These are phyloP conservation scores for Arbacia lixula DNA, from an alignment of 53 echinoderm and acorn worm species.

Conservation along the genomic window DNA sequence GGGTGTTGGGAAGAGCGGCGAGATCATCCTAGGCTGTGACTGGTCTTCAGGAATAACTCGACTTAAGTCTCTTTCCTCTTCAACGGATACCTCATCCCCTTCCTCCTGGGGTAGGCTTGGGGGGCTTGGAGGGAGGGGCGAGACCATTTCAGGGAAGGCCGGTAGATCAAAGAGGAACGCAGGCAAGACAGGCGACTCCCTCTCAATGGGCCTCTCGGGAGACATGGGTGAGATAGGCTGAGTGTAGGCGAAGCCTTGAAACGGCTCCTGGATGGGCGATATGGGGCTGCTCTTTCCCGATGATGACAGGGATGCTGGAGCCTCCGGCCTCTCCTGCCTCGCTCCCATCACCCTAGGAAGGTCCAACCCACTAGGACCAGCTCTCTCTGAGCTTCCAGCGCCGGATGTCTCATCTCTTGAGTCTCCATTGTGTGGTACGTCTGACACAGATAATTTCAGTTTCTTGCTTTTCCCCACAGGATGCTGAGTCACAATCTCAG, in stretches of 20 bases:
- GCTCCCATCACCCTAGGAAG: not conserved
- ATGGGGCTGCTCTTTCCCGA: constrained; percentile 34
- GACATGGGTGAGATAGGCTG: constrained; percentile 71
- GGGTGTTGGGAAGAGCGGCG: constrained; percentile 72
- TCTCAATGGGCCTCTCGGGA: constrained; percentile 55
- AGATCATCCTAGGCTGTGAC: constrained; percentile 70
- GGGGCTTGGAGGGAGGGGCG: constrained; percentile 76
- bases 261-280: constrained; percentile 62
- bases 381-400: too few species aligned
- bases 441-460: too few species aligned
- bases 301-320: constrained; percentile 22
- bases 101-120: constrained; percentile 8
- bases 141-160: constrained; percentile 61
- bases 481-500: too few species aligned
- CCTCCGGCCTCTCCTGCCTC: not conserved
- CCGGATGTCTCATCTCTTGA: too few species aligned
- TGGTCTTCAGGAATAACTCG: constrained; percentile 19
- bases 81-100: not conserved
- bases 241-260: constrained; percentile 40
- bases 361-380: too few species aligned
- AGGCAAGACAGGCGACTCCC: constrained; percentile 43
- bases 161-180: constrained; percentile 51
- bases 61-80: not conserved
- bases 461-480: too few species aligned
- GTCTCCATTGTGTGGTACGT: too few species aligned